Conservation (phyloP, 2,888 invertebrate genomes). For the Helobdella robusta region DNA sequence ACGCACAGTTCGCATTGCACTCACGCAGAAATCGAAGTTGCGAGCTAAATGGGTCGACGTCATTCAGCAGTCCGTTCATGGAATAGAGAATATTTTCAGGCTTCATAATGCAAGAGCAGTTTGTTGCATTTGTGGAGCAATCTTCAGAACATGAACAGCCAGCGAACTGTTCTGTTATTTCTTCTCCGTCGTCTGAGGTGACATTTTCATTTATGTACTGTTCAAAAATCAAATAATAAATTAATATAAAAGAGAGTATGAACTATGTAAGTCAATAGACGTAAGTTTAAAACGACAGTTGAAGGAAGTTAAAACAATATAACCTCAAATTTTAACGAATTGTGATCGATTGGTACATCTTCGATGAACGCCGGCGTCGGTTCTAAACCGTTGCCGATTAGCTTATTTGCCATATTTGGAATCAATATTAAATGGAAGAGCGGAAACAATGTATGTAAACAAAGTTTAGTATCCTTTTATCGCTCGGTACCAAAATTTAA, state of each 20-base stretch:
- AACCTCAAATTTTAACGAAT: slow-evolving; percentile 17
- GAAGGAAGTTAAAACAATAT: no score
- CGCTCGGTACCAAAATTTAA: no score
- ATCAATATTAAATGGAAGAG: no score
- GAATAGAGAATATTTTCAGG: background rate
- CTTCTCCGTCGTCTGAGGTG: background rate
- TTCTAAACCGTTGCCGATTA: slow-evolving; percentile 4
- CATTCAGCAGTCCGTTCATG: background rate
- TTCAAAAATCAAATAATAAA: no score
- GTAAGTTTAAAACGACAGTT: no score
- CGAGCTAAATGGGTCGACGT: slow-evolving; percentile 6
- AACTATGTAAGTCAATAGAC: no score
- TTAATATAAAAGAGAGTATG: no score
- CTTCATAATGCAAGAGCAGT: slow-evolving; percentile 8
- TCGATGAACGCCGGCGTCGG: slow-evolving; percentile 12
- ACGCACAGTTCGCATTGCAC: slow-evolving; percentile 5
- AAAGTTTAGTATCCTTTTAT: no score
- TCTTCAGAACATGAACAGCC: slow-evolving; percentile 2
- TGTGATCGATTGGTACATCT: slow-evolving; percentile 4
- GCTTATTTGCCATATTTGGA: no score
- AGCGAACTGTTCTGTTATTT: background rate
- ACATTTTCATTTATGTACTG: background rate
- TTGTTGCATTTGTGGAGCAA: background rate
- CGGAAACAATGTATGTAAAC: no score
- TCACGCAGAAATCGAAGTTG: slow-evolving; percentile 5